phyloP scores from a whole-genome alignment of 1,140 invertebrate species.

The Leptinotarsa undecemlineata region DNA sequence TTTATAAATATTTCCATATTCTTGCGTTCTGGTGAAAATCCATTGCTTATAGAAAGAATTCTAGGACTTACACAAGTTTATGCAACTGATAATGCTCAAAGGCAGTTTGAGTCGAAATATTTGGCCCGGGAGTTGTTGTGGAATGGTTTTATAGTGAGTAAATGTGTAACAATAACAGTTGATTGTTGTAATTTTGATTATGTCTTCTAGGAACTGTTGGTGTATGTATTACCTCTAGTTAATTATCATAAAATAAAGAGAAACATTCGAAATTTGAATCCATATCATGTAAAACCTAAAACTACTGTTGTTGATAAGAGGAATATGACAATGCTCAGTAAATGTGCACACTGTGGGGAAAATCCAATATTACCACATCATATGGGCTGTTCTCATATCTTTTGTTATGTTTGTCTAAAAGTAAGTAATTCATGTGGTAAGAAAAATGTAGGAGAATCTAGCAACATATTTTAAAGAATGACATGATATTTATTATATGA shows the following conservation, averaged over 20 bases:
- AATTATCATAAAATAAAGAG: conserved; percentile 54
- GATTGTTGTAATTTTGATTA: not conserved
- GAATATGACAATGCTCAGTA: conserved; percentile 56
- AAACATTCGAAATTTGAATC: conserved; percentile 45
- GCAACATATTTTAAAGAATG: too few relatives aligned
- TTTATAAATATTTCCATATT: conserved; percentile 53
- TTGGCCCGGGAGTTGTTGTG: conserved; percentile 52
- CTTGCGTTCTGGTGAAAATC: conserved; percentile 48
- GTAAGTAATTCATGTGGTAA: conserved; percentile 46
- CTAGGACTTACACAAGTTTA: conserved; percentile 51
- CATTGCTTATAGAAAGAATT: conserved; percentile 49
- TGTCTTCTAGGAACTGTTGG: conserved; percentile 45
- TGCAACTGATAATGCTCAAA: conserved; percentile 36
- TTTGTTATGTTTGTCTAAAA: conserved; percentile 67
- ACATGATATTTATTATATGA: too few relatives aligned
- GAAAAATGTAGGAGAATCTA: too few relatives aligned
- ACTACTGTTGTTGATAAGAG: conserved; percentile 25
- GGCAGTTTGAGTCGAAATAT: conserved; percentile 50
- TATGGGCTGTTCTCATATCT: conserved; percentile 67
- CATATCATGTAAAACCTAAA: conserved; percentile 41
- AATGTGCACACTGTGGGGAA: conserved; percentile 62
- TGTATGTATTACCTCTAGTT: conserved; percentile 51
- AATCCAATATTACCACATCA: conserved; percentile 64
- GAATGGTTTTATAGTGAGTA: conserved; percentile 54
- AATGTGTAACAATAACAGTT: not conserved